Conservation (phyloP, 2,888 invertebrate species). For the Odontocolon sp. region DNA sequence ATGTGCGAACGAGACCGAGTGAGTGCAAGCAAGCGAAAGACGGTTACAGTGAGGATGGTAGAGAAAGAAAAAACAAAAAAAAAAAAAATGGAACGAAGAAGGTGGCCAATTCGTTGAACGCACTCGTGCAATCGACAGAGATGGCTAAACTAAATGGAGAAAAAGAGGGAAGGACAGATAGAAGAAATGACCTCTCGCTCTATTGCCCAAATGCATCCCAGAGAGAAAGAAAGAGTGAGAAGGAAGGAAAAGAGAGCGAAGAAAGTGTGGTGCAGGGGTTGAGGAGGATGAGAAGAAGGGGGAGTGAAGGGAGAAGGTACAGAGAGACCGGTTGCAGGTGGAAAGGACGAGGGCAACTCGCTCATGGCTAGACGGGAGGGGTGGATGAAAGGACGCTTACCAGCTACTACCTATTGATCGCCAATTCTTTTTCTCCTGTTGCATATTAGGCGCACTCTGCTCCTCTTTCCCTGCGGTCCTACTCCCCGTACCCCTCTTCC, state of each 20-base stretch:
- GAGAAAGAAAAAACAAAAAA: neutral
- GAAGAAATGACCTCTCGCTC: slow-evolving; percentile 4
- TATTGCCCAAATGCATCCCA: slow-evolving; percentile 26
- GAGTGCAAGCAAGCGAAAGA: slow-evolving; percentile 12
- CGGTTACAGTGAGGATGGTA: neutral
- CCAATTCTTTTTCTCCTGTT: slow-evolving; percentile 81
- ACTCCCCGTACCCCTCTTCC: slow-evolving; percentile 50
- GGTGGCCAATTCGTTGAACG: slow-evolving; percentile 32
- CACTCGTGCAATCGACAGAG: neutral
- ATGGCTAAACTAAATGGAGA: slow-evolving; percentile 1
- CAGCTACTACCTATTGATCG: slow-evolving; percentile 81
- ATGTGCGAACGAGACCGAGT: neutral
- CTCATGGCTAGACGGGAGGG: slow-evolving; percentile 60
- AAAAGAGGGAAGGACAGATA: neutral
- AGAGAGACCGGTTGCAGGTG: slow-evolving; percentile 55
- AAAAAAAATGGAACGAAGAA: slow-evolving; percentile 22
- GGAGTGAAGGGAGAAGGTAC: slow-evolving; percentile 34
- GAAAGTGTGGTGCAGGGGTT: slow-evolving; percentile 52
- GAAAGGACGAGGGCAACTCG: slow-evolving; percentile 64
- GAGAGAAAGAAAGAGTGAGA: slow-evolving; percentile 26
- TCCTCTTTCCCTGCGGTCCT: slow-evolving; percentile 67
- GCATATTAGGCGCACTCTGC: slow-evolving; percentile 80
- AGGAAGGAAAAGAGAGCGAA: slow-evolving; percentile 61
- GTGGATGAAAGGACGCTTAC: slow-evolving; percentile 81
- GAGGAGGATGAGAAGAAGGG: slow-evolving; percentile 18